Evolutionary conservation across 2,113 vertebrate genomes (phyloP), one percentile per base, ranked within the genome.

Genomic region (Tamias sibiricus): DNA sequence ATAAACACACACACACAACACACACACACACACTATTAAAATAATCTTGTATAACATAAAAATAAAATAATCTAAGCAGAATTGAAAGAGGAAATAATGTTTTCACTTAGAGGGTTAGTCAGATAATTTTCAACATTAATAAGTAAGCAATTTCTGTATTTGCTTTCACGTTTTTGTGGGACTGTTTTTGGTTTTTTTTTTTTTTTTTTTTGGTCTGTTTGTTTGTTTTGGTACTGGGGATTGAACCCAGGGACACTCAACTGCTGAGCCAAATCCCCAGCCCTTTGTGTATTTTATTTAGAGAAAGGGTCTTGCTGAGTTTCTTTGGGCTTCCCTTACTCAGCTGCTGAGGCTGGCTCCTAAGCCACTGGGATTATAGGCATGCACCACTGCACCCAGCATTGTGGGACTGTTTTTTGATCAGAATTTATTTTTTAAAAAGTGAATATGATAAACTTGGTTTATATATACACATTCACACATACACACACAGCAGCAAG

Each of bases 101-200:
- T 64, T 49, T 94, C 37, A 95, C 80, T 85, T 64, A 96, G 35
- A 85, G 64, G 86, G 89, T 76, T 80, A 84, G 85, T 94, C 52
- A 97, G 77, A 87, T 68, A 93, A 94, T 83, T 92, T 96, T 97
- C 96, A 97, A 90, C 1, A 1, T 90, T 90, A 8, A 7, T 90
- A 92, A 68, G 77, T 96, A 94, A 96, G 82, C 14, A 80, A 91
- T 95, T 82, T 83, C 95, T 88, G 32, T 49, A 97, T 57, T 96
- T 93, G 98, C 93, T 97, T 97, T 97, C 92, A 97, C 77, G 87
- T 20, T 86, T 54, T 76, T 3, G 54, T 96, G 81, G 64, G 30
- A 57, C 76, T 80, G 9, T 62, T 62, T 13, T 8, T 20, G 49
- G 49, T 13, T 22, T 57, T 57, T 57, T 57, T 57, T 20, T 57